Evolutionary conservation across 2,113 vertebrate species (phyloP).

Genomic region (Motacilla alba): DNA sequence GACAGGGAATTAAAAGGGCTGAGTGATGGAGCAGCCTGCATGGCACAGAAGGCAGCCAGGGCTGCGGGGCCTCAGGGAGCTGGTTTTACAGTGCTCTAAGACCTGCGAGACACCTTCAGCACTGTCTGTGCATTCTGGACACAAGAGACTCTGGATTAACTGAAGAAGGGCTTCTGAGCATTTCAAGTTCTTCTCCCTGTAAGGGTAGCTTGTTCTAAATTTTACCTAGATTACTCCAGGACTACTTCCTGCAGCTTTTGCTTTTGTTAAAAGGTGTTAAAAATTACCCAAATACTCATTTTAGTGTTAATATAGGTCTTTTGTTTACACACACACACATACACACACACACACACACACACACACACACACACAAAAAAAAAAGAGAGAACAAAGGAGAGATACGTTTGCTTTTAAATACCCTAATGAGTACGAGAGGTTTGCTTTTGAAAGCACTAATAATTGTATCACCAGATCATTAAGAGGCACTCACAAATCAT

Average conservation of each 20-base stretch:
- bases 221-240: neutral
- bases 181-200: neutral
- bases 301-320: neutral
- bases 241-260: neutral
- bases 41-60: neutral
- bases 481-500: neutral
- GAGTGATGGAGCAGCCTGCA: neutral
- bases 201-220: neutral
- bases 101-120: neutral
- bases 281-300: neutral
- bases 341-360: neutral
- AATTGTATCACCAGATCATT: neutral
- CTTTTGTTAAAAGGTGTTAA: neutral
- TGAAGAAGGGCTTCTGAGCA: neutral
- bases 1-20: neutral
- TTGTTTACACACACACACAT: neutral
- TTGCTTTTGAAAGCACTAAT: neutral
- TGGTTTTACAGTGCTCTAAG: neutral
- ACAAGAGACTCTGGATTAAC: neutral
- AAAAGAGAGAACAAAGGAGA: neutral
- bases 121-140: fast-evolving
- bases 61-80: neutral
- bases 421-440: neutral
- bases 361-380: neutral
- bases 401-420: neutral